A percentile compares a stretch with the other conserved stretches of the same genome.
phyloP scores from a whole-genome alignment of 2,797 vertebrate species.

The Rhinella marina region DNA sequence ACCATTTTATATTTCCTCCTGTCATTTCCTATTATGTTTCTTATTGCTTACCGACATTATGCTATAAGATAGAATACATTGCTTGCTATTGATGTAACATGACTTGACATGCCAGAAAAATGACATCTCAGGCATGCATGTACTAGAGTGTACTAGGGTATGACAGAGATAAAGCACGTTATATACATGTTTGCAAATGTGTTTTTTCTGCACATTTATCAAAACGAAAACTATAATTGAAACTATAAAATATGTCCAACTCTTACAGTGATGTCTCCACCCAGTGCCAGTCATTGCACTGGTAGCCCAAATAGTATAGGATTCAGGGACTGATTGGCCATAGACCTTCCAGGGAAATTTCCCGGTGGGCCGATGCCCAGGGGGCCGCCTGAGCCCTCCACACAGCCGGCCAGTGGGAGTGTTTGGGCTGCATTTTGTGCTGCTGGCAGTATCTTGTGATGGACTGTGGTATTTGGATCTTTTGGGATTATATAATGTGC shows the following conservation, averaged over 20 bases:
- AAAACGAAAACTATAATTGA: neutral
- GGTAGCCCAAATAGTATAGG: no score
- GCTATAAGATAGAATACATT: constrained; percentile 39
- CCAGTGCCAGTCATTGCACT: no score
- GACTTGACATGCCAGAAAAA: constrained; percentile 38
- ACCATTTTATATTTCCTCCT: constrained; percentile 27
- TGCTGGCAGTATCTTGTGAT: no score
- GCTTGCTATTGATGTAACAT: constrained; percentile 34
- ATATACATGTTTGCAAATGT: neutral
- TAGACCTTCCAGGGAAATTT: no score
- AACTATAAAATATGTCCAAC: neutral
- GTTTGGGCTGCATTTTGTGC: no score
- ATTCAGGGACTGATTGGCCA: no score
- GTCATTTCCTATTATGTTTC: constrained; percentile 44
- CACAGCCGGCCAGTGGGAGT: no score
- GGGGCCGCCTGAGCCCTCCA: no score
- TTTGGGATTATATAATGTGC: no score
- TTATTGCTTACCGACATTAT: constrained; percentile 42
- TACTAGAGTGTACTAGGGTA: constrained; percentile 20
- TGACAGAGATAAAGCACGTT: neutral
- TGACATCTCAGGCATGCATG: constrained; percentile 35
- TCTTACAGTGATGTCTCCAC: no score
- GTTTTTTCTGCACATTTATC: neutral
- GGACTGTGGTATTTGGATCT: no score
- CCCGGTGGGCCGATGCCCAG: no score